Base-by-base conservation (phyloP, 2,797 vertebrate genomes). In the Pseudotriccus pelzelni region DNA sequence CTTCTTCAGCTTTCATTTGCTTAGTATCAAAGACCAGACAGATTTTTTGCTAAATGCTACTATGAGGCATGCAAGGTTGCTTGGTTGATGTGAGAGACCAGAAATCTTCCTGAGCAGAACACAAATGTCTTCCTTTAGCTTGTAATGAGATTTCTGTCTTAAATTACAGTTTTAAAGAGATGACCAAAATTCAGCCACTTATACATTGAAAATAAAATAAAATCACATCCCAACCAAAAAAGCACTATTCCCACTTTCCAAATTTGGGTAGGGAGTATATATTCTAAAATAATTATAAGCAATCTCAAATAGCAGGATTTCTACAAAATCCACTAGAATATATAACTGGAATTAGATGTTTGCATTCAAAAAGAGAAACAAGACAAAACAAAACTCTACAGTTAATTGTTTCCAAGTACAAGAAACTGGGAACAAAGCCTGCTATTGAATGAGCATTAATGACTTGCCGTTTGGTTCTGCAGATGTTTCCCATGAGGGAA, bases 401-500 rank as follows among this genome's bases (percentile, higher is more conserved):
- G 72, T 74, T 94, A 90, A 95, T 90, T 94, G 85, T 91, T 96
- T 94, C 83, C 66, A 91, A 93, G 83, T 34, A 12, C 19, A 63
- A 93, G 53, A 84, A 89, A 52, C 70, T 11, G 36, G 72, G 70
- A 95, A 93, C 92, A 95, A 97, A 92, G 70, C 70, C 92, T 87
- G 83, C 79, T 84, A 87, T 77, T 92, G 80, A 96, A 90, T 67
- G 44, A 93, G 68, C 70, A 84, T 92, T 93, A 93, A 90, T 79
- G 85, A 95, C 81, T 53, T 93, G 83, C 60, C 86, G 49, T 90
- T 95, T 90, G 52, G 23, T 84, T 94, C 81, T 82, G 81, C 94
- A 95, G 95, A 96, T 95, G 90, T 92, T 95, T 96, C 95, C 94
- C 92, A 95, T 76, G 84, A 94, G 74, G 63, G 41, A 93, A 95